Evolutionary conservation across 2,888 invertebrate genomes (phyloP), one percentile per base, ranked within the genome.

Genomic region (Aphrophora alni): DNA sequence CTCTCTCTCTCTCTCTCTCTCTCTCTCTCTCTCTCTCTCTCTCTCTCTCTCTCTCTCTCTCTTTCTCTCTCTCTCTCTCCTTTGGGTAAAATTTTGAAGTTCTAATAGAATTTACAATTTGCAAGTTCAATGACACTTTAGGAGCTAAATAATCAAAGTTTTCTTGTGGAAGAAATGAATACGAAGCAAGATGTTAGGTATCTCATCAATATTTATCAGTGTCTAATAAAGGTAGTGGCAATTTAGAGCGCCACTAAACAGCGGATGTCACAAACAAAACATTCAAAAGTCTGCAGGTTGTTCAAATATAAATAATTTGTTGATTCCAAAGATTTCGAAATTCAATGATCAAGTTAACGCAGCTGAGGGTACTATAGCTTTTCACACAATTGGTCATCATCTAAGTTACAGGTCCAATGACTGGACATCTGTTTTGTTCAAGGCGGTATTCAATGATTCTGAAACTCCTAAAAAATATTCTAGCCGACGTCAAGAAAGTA

Each of bases 341-440:
- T 24, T 75, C 1, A 44, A 38, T 26, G 75, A 75, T 24, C 14
- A 77, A 33, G 77, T 69, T 10, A 70, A 28, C 25, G 77, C 77
- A 69, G 77, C 77, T 59, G 76, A 76, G 59, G 59, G 59, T 59
- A 76, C 76, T 59, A 51, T 77, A 27, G 70, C 77, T 28, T 77
- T 77, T 28, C 77, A 77, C 25, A 77, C 77, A 33, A 69, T 77
- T 25, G 68, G 38, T 21, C 77, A 77, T 28, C 77, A 70, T 69
- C 77, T 69, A 33, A 77, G 69, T 69, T 77, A 77, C 70, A 77
- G 28, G 33, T 69, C 77, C 59, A 77, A 69, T 68, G 70, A 69
- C 38, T 77, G 70, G 21, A 77, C 77, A 69, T 68, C 69, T 27
- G 33, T 25, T 77, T 77, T 77, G 33, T 69, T 21, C 27, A 77